A percentile compares a stretch with the other conserved stretches of the same genome.
These are phyloP conservation scores for Liopterus haemorrhoidalis DNA, from an alignment of 2,888 invertebrate genomes.

Conservation along the genomic window DNA sequence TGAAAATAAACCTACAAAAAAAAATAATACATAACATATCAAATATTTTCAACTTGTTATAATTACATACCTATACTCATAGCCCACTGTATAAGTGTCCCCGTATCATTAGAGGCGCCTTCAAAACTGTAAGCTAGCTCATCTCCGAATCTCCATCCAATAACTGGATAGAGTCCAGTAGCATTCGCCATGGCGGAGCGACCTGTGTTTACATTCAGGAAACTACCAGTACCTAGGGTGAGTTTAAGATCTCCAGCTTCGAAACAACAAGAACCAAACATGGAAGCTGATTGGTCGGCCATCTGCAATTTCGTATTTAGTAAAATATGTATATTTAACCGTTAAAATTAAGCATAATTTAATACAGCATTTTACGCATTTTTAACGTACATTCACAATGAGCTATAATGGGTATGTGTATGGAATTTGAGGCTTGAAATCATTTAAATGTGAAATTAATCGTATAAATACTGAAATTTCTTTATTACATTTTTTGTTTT, in stretches of 20 bases:
- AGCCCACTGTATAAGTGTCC: constrained; percentile 82
- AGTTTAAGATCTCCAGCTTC: constrained; percentile 73
- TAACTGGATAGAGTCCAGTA: constrained; percentile 82
- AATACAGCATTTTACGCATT: not conserved
- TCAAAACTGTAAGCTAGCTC: constrained; percentile 72
- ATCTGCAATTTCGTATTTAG: constrained; percentile 56
- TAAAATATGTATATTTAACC: not conserved
- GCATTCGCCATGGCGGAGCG: constrained; percentile 69
- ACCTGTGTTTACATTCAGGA: constrained; percentile 80
- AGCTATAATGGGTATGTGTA: not conserved
- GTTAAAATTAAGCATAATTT: not conserved
- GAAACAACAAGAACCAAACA: constrained; percentile 83
- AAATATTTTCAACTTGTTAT: not conserved
- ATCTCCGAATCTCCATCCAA: constrained; percentile 71
- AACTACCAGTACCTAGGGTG: constrained; percentile 88
- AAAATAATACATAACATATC: constrained; percentile 15
- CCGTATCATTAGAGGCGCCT: constrained; percentile 83
- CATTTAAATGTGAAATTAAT: constrained; percentile 1
- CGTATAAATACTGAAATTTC: no score
- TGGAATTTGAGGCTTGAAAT: not conserved
- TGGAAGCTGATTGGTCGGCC: constrained; percentile 84
- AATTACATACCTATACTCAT: constrained; percentile 55
- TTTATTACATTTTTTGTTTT: constrained; percentile 1
- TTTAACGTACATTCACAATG: not conserved
- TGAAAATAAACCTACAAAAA: constrained; percentile 57